Base-by-base conservation (phyloP, 2,888 invertebrate species). In the Dryobota labecula region DNA sequence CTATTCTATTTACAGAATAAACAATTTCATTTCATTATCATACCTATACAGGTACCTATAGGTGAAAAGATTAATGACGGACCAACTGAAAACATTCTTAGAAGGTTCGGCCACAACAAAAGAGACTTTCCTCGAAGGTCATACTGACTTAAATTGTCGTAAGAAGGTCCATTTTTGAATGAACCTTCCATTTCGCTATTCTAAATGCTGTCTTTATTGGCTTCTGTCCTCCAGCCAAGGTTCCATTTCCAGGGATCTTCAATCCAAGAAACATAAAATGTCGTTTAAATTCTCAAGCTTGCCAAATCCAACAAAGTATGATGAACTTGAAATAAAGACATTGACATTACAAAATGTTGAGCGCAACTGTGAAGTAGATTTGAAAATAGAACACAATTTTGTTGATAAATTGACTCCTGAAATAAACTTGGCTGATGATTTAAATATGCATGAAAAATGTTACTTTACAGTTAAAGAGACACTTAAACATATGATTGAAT, bases 311-410 rank as follows among this genome's bases (percentile, higher is more conserved):
- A 67, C 43, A 60, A 18, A 56, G 15, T 58, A 54, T 71, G 13
- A n/a, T 53, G 61, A 60, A 54, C 49, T 64, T 80, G 67, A 45
- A 54, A 58, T 54, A 54, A 61, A 30, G 18, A 7, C 61, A 60
- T 63, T 63, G 76, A 56, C 76, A 81, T 71, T 76, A 62, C 58
- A 51, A 73, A 77, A 67, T 60, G 27, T 68, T 68, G 57, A 66
- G 41, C n/a, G 45, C 61, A 56, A 36, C 63, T 64, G 63, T 51
- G 33, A 41, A 57, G 47, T 27, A 13, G 9, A 47, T 58, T 73
- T 53, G 43, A 80, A 70, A 71, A 72, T 65, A 47, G 65, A 72
- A 75, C 33, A 47, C 15, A 7, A 58, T 49, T 36, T 47, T 36
- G 27, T 43, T 60, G 36, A 70, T n/a, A 53, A 30, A 47, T 45